Evolutionary conservation across 2,888 invertebrate species (phyloP).

Genomic region (Xylota segnis): DNA sequence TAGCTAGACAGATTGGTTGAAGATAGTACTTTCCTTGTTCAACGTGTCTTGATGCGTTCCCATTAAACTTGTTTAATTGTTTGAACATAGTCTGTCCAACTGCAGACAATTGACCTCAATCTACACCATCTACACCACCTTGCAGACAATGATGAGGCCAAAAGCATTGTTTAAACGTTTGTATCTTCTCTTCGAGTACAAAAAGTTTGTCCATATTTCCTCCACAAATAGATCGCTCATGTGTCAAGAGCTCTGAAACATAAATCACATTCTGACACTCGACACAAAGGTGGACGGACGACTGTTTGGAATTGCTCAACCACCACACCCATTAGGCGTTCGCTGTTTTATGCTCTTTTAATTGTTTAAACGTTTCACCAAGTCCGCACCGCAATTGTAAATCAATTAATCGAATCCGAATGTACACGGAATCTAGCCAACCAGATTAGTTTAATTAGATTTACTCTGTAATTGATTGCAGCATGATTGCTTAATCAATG

Average conservation of each 20-base stretch:
- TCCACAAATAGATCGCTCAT: constrained; percentile 4
- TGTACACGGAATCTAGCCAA: constrained; percentile 3
- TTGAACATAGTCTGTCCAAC: no score
- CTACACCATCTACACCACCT: no score
- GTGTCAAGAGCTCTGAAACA: neutral
- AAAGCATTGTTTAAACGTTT: neutral
- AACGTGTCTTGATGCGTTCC: no score
- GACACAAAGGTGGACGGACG: constrained; percentile 10
- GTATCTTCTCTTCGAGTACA: neutral
- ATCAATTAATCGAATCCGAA: constrained; percentile 28
- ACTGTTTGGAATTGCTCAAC: constrained; percentile 3
- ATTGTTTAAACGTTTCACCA: constrained; percentile 13
- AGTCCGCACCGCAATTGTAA: neutral
- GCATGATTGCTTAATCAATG: constrained; percentile 60
- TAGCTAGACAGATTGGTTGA: no score
- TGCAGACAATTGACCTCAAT: no score
- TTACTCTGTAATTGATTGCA: constrained; percentile 59
- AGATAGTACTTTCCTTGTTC: no score
- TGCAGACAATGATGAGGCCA: neutral
- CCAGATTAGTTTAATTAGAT: constrained; percentile 52
- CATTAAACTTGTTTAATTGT: no score
- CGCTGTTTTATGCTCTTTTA: constrained; percentile 1
- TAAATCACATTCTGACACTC: constrained; percentile 7
- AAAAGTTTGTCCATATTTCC: no score
- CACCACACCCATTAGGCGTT: neutral